Percentiles rank a stretch among this genome's conserved stretches.
Evolutionary conservation across 1,140 invertebrate genomes (phyloP).

Genomic region (Lerema accius): DNA sequence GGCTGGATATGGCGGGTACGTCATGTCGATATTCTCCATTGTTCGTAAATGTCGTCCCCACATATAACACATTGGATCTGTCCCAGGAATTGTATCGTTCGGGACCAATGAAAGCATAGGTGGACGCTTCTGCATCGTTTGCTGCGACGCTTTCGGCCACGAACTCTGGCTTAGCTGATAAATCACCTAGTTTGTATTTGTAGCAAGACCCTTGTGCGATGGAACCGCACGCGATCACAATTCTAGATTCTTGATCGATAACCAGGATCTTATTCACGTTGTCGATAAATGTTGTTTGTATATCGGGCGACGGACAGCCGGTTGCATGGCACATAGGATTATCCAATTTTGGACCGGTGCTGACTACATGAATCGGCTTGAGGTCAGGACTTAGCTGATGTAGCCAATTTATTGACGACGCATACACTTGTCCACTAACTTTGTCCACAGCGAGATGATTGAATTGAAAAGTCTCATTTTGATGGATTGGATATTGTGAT

Average conservation of each 20-base stretch:
- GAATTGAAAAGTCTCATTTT: conserved; percentile 79
- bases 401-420: conserved; percentile 93
- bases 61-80: conserved; percentile 93
- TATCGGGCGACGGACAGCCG: conserved; percentile 88
- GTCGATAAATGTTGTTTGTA: conserved; percentile 87
- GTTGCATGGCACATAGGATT: conserved; percentile 94
- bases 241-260: conserved; percentile 91
- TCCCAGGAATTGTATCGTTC: conserved; percentile 91
- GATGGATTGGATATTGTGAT: conserved; percentile 77
- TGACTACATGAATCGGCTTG: conserved; percentile 86
- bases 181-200: conserved; percentile 92
- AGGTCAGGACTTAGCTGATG: conserved; percentile 91
- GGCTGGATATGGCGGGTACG: conserved; percentile 95
- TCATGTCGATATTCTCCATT: conserved; percentile 96
- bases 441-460: conserved; percentile 83
- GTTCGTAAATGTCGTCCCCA: conserved; percentile 96
- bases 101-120: conserved; percentile 97
- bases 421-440: conserved; percentile 86
- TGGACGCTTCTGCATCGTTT: conserved; percentile 95
- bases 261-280: conserved; percentile 97
- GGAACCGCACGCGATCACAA: conserved; percentile 94
- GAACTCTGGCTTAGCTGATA: conserved; percentile 89
- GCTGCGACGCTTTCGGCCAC: conserved; percentile 92
- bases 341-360: conserved; percentile 90
- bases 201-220: conserved; percentile 93